Evolutionary conservation across 2,888 invertebrate species (phyloP), one percentile per base, ranked within the genome.

Genomic region (Brachyopa scutellaris): DNA sequence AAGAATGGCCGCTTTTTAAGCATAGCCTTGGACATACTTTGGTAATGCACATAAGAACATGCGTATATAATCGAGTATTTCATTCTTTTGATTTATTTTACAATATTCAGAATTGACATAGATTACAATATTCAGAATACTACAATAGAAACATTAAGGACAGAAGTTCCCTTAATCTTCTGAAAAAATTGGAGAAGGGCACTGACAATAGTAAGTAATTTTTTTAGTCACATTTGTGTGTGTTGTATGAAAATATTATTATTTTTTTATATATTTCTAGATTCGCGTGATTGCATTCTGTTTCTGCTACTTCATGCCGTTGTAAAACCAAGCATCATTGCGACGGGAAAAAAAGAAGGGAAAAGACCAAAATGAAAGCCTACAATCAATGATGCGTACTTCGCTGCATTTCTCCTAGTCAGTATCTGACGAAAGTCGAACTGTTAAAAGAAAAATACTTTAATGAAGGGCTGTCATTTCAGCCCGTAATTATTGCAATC

Each of bases 1-100:
- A 26, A 8, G 64, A 64, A 45, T 73, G 47, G 64, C 74, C 74
- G 9, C 51, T 74, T 38, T 66, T 66, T n/a, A 64, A 70, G 49
- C 70, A 70, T 33, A 42, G 29, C 11, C 38, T 64, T 64, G 64
- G 64, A 7, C 64, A 64, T 51, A 29, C 49, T 9, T 51, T 66
- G 64, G 51, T 66, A 51, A 38, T 9, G 38, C 11, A 15, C 31
- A 38, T 51, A 26, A 26, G 3, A 15, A 13, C n/a, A 42, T 53
- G 21, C 40, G 33, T 45, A 13, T 45, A 53, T 40, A 7, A 13
- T 13, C 15, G 4, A 38, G 31, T 64, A 11, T 47, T n/a, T n/a
- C n/a, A n/a, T n/a, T n/a, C n/a, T n/a, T n/a, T n/a, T n/a, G 6
- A 47, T 23, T 26, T 51, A 40, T 42, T 31, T 51, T 42, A n/a